Conservation (phyloP, 2,888 invertebrate species). For the Sphaerophoria rueppellii region DNA sequence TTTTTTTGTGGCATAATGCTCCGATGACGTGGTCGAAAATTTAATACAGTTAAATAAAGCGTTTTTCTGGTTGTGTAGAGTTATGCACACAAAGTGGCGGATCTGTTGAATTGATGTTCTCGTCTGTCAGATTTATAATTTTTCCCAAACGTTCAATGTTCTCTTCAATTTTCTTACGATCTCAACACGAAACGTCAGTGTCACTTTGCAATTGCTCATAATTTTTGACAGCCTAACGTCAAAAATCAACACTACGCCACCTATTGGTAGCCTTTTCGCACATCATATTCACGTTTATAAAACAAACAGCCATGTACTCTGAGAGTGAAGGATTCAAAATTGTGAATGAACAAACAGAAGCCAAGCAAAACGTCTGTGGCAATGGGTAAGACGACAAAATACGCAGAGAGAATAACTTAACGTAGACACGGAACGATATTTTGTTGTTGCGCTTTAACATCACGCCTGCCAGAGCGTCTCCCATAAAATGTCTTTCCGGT, state of each 20-base stretch:
- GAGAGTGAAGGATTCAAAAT: constrained; percentile 23
- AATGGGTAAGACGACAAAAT: constrained; percentile 18
- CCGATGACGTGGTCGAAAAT: constrained; percentile 10
- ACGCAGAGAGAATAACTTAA: constrained; percentile 58
- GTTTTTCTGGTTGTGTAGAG: neutral
- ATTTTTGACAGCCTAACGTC: too few relatives aligned
- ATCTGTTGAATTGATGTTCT: too few relatives aligned
- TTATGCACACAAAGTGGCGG: too few relatives aligned
- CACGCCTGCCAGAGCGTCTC: constrained; percentile 58
- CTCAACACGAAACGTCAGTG: too few relatives aligned
- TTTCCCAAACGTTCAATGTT: too few relatives aligned
- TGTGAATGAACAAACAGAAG: constrained; percentile 53
- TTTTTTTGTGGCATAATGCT: constrained; percentile 3
- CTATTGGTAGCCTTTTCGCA: neutral
- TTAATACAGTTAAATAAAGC: neutral
- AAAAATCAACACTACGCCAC: neutral
- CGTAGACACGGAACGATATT: constrained; percentile 37
- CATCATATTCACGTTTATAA: too few relatives aligned
- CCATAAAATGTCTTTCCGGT: constrained; percentile 54
- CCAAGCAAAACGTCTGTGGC: constrained; percentile 16
- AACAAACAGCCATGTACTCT: neutral
- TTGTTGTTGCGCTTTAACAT: constrained; percentile 15
- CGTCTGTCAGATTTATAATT: too few relatives aligned
- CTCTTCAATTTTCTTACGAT: too few relatives aligned
- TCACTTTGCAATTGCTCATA: too few relatives aligned